Percentiles rank a stretch among this genome's conserved stretches.
Evolutionary conservation across 2,797 vertebrate species (phyloP).

Genomic region (Alca torda): DNA sequence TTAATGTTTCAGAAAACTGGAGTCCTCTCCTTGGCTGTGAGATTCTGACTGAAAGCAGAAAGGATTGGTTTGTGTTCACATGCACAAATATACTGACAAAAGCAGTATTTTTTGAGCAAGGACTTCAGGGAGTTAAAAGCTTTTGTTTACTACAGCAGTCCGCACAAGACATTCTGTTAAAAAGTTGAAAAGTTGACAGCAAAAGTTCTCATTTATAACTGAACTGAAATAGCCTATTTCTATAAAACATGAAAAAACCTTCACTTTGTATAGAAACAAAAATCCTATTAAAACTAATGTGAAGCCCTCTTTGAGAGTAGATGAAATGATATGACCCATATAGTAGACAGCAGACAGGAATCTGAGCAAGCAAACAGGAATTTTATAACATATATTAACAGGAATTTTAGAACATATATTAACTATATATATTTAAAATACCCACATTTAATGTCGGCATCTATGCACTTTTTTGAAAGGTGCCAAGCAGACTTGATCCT

Average conservation of each 20-base stretch:
- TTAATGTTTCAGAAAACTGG: constrained; percentile 16
- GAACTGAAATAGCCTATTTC: neutral
- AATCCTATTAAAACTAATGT: neutral
- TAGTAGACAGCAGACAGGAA: neutral
- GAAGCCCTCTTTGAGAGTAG: neutral
- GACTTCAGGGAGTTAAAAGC: neutral
- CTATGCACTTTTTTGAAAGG: neutral
- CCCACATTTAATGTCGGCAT: neutral
- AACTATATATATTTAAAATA: neutral
- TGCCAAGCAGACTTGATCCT: neutral
- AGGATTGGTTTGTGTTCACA: neutral
- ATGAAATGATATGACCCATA: neutral
- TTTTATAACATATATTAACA: constrained; percentile 1
- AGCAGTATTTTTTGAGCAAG: neutral
- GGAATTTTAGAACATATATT: constrained; percentile 10
- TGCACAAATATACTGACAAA: neutral
- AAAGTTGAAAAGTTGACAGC: neutral
- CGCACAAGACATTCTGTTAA: neutral
- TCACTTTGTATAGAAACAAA: neutral
- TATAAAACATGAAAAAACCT: neutral
- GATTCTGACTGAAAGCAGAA: constrained; percentile 17
- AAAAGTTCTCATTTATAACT: neutral
- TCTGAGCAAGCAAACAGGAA: neutral
- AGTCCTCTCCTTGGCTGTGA: neutral
- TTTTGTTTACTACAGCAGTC: neutral